A percentile compares a stretch with the other conserved stretches of the same genome.
Evolutionary conservation across 2,888 invertebrate species (phyloP).

Genomic region (Yponomeuta sedellus): DNA sequence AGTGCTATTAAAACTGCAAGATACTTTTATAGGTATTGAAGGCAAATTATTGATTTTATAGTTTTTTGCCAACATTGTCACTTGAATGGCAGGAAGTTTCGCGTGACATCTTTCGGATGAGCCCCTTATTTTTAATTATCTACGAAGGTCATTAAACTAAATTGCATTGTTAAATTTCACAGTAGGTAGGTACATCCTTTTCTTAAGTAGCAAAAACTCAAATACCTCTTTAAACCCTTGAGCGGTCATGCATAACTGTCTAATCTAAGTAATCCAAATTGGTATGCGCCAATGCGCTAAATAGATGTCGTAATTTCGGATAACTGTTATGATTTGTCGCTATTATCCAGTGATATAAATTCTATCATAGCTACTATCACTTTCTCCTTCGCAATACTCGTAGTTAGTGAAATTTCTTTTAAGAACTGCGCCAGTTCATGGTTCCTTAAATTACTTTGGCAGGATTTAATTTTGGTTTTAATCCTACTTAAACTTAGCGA

Average conservation of each 20-base stretch:
- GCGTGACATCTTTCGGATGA: not conserved
- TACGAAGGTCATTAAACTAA: not conserved
- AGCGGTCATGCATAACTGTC: not conserved
- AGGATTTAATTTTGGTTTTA: too few species aligned
- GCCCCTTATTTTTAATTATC: not conserved
- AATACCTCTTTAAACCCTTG: not conserved
- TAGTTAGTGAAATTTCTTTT: too few species aligned
- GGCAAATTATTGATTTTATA: too few species aligned
- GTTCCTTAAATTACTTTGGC: too few species aligned
- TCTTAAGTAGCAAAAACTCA: not conserved
- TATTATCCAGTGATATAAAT: not conserved
- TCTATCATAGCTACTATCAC: too few species aligned
- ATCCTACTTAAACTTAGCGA: too few species aligned
- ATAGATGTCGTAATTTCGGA: not conserved
- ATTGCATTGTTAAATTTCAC: not conserved
- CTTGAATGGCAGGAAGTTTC: not conserved
- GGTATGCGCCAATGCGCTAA: not conserved
- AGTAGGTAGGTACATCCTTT: not conserved
- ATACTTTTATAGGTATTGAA: too few species aligned
- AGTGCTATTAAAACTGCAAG: too few species aligned
- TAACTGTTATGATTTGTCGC: not conserved
- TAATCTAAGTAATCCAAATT: not conserved
- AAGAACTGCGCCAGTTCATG: too few species aligned
- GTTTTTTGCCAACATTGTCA: not conserved
- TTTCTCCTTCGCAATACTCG: too few species aligned